These are phyloP conservation scores for Melikaiella ostensackeni DNA, from an alignment of 2,888 invertebrate species.

Conservation along the genomic window DNA sequence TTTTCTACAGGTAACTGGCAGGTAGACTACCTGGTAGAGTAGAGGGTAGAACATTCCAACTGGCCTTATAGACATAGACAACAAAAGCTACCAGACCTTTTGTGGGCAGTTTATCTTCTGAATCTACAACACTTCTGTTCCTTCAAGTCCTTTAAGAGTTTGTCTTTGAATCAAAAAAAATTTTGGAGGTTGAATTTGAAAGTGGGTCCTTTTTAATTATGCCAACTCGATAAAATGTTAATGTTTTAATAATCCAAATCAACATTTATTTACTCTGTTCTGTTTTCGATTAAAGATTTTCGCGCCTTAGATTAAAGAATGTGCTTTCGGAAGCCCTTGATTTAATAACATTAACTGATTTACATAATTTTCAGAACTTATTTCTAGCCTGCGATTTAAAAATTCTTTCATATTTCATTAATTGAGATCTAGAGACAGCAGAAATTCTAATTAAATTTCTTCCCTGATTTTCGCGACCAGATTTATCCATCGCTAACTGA, in stretches of 20 bases:
- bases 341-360: too few species aligned
- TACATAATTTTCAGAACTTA: too few species aligned
- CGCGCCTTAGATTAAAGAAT: too few species aligned
- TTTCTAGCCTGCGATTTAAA: too few species aligned
- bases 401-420: not conserved
- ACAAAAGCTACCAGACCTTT: not conserved
- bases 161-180: not conserved
- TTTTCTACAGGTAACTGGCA: slow-evolving; percentile 12
- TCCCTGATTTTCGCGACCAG: not conserved
- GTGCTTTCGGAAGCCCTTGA: too few species aligned
- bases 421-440: not conserved
- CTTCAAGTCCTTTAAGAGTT: not conserved
- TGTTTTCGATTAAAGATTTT: too few species aligned
- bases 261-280: too few species aligned
- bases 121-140: not conserved
- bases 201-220: too few species aligned
- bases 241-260: too few species aligned
- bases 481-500: not conserved
- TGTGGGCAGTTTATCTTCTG: not conserved
- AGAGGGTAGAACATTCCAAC: not conserved
- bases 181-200: too few species aligned
- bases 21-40: not conserved
- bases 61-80: not conserved
- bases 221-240: too few species aligned
- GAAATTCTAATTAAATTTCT: not conserved